phyloP scores from a whole-genome alignment of 2,888 invertebrate species.

The Drosophila mimetica region DNA sequence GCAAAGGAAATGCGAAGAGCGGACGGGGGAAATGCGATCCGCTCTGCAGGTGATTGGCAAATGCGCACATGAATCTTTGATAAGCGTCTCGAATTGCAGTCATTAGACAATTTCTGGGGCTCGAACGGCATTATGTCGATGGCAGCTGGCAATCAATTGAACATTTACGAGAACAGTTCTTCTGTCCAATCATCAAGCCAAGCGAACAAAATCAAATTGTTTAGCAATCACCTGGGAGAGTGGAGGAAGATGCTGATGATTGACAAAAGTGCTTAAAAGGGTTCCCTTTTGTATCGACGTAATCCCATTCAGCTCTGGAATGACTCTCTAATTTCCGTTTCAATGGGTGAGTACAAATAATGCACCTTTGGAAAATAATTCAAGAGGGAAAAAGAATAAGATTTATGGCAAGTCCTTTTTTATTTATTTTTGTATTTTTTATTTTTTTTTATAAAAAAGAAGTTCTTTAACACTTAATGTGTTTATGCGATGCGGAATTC shows the following conservation, averaged over 20 bases:
- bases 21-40: slow-evolving; percentile 1
- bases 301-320: slow-evolving; percentile 19
- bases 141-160: slow-evolving; percentile 64
- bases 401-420: slow-evolving; percentile 1
- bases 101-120: slow-evolving; percentile 66
- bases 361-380: slow-evolving; percentile 3
- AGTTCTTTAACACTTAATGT: no score
- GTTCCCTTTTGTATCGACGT: slow-evolving; percentile 4
- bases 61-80: slow-evolving; percentile 72
- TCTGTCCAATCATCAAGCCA: slow-evolving; percentile 16
- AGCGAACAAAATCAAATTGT: slow-evolving; percentile 38
- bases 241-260: neutral
- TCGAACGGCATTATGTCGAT: slow-evolving; percentile 34
- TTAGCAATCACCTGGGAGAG: slow-evolving; percentile 44
- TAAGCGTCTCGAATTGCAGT: slow-evolving; percentile 75
- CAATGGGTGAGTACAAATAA: slow-evolving; percentile 10
- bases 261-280: slow-evolving; percentile 6
- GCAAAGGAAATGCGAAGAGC: slow-evolving; percentile 32
- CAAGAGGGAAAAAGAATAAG: neutral
- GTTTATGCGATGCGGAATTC: no score
- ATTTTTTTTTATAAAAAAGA: no score
- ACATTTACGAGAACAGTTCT: slow-evolving; percentile 27
- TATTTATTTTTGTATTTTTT: neutral
- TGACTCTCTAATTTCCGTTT: slow-evolving; percentile 37
- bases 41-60: slow-evolving; percentile 36